phyloP scores from a whole-genome alignment of 1,140 invertebrate species.

The Cotesia chilonis region DNA sequence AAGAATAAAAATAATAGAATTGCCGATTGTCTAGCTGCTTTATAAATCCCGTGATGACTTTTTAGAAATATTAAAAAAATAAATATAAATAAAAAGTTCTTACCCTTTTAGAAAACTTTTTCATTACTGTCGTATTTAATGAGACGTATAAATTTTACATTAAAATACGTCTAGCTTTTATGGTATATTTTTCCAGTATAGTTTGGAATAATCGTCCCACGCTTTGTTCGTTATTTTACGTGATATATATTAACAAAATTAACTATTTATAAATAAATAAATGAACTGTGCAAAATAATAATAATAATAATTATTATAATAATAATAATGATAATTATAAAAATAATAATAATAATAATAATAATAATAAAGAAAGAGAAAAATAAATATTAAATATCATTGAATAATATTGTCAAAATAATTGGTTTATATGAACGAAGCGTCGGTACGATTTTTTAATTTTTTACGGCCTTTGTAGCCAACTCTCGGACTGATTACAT shows the following conservation, averaged over 20 bases:
- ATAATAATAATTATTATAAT: constrained; percentile 9
- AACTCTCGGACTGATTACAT: constrained; percentile 38
- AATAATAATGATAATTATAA: background rate
- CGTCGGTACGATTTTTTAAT: constrained; percentile 18
- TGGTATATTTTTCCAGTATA: background rate
- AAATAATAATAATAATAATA: constrained; percentile 5
- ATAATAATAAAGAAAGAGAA: background rate
- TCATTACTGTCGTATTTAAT: constrained; percentile 16
- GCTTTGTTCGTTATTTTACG: constrained; percentile 6
- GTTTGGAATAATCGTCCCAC: background rate
- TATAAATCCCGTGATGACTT: constrained; percentile 15
- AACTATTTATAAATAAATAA: background rate
- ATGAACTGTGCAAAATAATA: constrained; percentile 1
- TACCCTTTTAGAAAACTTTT: constrained; percentile 1
- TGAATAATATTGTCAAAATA: constrained; percentile 1
- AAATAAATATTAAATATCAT: background rate
- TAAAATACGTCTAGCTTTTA: constrained; percentile 16
- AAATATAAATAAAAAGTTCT: constrained; percentile 13
- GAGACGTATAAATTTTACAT: constrained; percentile 6
- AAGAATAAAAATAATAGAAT: background rate
- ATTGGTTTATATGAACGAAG: background rate
- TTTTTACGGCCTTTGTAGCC: constrained; percentile 33
- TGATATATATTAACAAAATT: background rate
- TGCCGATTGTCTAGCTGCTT: constrained; percentile 19
- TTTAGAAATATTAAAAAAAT: constrained; percentile 4